Evolutionary conservation across 2,888 invertebrate genomes (phyloP), one percentile per base, ranked within the genome.

Genomic region (Caenorhabditis doughertyi): DNA sequence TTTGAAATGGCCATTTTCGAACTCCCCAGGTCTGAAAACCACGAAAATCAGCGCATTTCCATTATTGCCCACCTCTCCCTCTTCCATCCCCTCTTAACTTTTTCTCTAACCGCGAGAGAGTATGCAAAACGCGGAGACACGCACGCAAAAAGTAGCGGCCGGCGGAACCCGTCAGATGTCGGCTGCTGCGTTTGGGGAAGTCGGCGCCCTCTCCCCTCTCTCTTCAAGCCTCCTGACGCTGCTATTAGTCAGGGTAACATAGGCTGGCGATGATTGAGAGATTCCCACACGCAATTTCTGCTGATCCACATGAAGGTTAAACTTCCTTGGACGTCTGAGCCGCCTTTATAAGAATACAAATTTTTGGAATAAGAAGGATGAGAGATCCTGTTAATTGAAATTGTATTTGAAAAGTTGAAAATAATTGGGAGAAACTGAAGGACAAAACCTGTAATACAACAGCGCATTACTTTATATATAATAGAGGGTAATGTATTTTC

Each of bases 311-410:
- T 81, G 81, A 81, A 76, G 81, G 74, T 55, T 60, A 67, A 72
- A 81, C 81, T 81, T 81, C 81, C 81, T 81, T 81, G 81, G 81
- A 81, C 81, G 81, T 81, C 81, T 81, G 81, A 81, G 81, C 81
- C 81, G 53, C 81, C 81, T 79, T 16, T 44, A 53, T 60, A 56
- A 35, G 21, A 60, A 42, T n/a, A 32, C 9, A 32, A 47, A 51
- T 55, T 25, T 58, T 65, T 56, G 27, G 16, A 62, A 51, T 21
- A 8, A 55, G 53, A 44, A 18, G n/a, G 27, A 53, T 35, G 35
- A 35, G 9, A 35, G 27, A 21, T n/a, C 44, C 51, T 49, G 4
- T 49, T 2, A 44, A 35, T 71, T 0, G n/a, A n/a, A n/a, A n/a
- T n/a, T n/a, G n/a, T n/a, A n/a, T n/a, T n/a, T n/a, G n/a, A n/a